Conservation (phyloP, 2,888 invertebrate genomes). For the Apotomis capreana region DNA sequence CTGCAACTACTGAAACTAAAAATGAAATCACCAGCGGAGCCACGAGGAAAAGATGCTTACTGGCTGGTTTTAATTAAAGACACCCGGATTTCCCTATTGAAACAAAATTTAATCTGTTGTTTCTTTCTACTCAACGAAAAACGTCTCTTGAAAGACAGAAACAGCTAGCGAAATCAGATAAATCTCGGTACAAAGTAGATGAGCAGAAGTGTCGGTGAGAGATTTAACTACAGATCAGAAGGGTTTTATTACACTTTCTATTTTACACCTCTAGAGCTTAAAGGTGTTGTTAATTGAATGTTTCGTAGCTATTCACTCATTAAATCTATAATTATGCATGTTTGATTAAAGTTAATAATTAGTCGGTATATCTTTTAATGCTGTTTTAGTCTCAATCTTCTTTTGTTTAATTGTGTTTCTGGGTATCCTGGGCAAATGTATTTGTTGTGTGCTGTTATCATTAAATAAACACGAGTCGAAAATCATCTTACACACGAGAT, state of each 20-base stretch:
- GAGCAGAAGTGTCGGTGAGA: constrained; percentile 16
- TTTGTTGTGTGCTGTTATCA: too few relatives aligned
- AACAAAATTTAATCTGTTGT: not conserved
- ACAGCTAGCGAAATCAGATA: constrained; percentile 6
- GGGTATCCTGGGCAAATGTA: too few relatives aligned
- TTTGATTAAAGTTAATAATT: not conserved
- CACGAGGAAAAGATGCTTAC: constrained; percentile 20
- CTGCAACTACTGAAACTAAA: constrained; percentile 33
- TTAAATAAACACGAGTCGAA: too few relatives aligned
- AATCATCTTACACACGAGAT: too few relatives aligned
- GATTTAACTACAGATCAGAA: constrained; percentile 30
- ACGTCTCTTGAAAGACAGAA: constrained; percentile 6
- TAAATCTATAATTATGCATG: constrained; percentile 11
- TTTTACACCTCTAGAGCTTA: constrained; percentile 28
- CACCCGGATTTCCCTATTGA: not conserved
- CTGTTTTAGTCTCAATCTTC: not conserved
- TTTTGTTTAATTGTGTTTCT: not conserved
- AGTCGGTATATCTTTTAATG: not conserved
- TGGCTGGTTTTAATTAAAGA: constrained; percentile 28
- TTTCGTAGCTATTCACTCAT: not conserved
- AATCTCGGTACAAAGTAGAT: constrained; percentile 4
- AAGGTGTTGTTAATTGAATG: constrained; percentile 27
- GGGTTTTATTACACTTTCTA: constrained; percentile 34
- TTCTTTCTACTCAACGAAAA: constrained; percentile 1
- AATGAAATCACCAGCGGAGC: constrained; percentile 32